phyloP scores from a whole-genome alignment of 53 echinoderm and acorn worm species.

The Mesocentrotus franciscanus region DNA sequence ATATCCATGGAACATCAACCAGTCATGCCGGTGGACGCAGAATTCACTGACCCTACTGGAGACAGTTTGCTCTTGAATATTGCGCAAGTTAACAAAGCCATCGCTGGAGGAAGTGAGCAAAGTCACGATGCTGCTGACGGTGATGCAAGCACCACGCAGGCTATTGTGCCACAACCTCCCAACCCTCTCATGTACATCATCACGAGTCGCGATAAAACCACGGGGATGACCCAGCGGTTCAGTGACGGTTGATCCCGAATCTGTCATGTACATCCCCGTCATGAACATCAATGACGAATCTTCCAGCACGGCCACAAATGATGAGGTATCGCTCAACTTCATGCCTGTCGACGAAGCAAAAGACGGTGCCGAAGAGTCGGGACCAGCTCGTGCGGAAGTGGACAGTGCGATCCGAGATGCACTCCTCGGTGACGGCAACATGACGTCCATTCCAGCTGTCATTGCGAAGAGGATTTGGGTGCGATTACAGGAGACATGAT shows the following conservation, averaged over 20 bases:
- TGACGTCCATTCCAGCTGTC: not conserved
- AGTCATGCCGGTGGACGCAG: not conserved
- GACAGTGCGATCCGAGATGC: not conserved
- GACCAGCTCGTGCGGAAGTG: not conserved
- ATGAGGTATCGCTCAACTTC: not conserved
- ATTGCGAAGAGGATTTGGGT: constrained; percentile 18
- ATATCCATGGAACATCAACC: not conserved
- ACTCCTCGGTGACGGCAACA: not conserved
- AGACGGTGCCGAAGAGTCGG: not conserved
- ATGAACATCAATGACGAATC: constrained; percentile 34
- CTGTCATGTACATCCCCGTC: constrained; percentile 82
- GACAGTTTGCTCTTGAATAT: constrained; percentile 55
- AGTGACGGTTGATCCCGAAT: constrained; percentile 86
- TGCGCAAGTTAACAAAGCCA: constrained; percentile 21
- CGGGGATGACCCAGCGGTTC: constrained; percentile 81
- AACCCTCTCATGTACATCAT: constrained; percentile 84
- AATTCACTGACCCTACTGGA: constrained; percentile 19
- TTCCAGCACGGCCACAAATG: not conserved
- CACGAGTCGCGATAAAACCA: constrained; percentile 88
- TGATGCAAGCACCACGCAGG: not conserved
- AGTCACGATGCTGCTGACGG: not conserved
- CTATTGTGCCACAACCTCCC: not conserved
- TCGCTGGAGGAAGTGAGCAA: not conserved
- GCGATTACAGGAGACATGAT: constrained; percentile 50
- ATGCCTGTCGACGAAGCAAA: not conserved